Evolutionary conservation across 2,888 invertebrate species (phyloP), one percentile per base, ranked within the genome.

Genomic region (Hypolimnas misippus): DNA sequence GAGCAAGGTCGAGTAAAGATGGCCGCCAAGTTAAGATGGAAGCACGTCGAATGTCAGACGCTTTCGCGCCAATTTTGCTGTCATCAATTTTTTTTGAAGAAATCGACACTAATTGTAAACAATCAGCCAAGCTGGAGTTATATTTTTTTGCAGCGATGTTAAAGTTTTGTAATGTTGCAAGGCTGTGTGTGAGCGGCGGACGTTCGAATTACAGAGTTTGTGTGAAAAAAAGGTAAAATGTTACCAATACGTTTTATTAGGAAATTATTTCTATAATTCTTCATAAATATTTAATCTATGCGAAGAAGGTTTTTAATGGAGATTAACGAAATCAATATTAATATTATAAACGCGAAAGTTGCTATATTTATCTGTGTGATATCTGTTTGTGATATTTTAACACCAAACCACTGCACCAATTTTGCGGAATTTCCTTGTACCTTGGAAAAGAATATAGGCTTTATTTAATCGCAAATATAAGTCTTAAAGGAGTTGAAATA

Each of bases 1-100:
- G 91, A 91, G 90, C 91, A 91, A 92, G 91, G 91, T 89, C 84
- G 76, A 21, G 44, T 69, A 73, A 83, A 84, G 74, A 83, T 86
- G 86, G 86, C 84, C 83, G 89, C 78, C 86, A 82, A 77, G 73
- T 71, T 78, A 77, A 73, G 83, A 84, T 84, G 82, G 78, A 78
- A 78, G 70, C 69, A 68, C 68, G 69, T 76, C 83, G 82, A 87
- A 88, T 86, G 89, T 86, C 86, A 84, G 78, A 57, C 52, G 58
- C 76, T 84, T 87, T 86, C 83, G 87, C 84, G 84, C 83, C 81
- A 84, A 81, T 82, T 79, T 74, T 79, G 76, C 74, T 74, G 73
- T 79, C 79, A 78, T 77, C 50, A 56, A 40, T 53, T 46, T 54
- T 60, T 46, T 60, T 33, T 38, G n/a, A 57, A 16, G 40, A 50